Percentiles rank a stretch among this genome's conserved stretches.
phyloP scores from a whole-genome alignment of 2,888 invertebrate species.

The Lamproptera curius region DNA sequence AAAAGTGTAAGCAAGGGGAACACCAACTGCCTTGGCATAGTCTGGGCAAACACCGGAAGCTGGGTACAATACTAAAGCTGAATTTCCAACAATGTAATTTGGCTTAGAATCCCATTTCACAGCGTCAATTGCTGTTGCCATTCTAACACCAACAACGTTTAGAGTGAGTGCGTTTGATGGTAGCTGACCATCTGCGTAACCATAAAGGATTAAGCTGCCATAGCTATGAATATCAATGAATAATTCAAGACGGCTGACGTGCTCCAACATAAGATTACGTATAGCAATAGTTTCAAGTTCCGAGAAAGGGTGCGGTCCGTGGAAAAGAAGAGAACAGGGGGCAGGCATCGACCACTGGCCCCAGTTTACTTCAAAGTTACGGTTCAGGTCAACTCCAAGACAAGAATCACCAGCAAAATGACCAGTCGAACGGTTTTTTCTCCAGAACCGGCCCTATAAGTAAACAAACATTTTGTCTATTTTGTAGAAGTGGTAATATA shows the following conservation, averaged over 20 bases:
- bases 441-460: conserved; percentile 79
- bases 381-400: conserved; percentile 83
- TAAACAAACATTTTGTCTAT: too few relatives aligned
- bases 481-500: too few relatives aligned
- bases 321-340: conserved; percentile 80
- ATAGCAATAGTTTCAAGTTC: conserved; percentile 81
- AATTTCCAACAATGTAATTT: conserved; percentile 70
- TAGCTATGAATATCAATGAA: conserved; percentile 88
- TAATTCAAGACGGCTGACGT: conserved; percentile 71
- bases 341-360: conserved; percentile 48
- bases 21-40: conserved; percentile 73
- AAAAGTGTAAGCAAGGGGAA: conserved; percentile 78
- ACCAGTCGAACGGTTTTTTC: conserved; percentile 77
- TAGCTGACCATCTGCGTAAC: conserved; percentile 53
- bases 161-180: conserved; percentile 69
- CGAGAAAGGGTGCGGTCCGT: conserved; percentile 80
- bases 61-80: conserved; percentile 67
- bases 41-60: conserved; percentile 82
- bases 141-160: conserved; percentile 50
- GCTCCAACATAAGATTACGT: conserved; percentile 71
- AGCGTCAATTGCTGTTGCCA: conserved; percentile 65
- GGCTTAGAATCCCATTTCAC: conserved; percentile 60
- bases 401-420: conserved; percentile 54
- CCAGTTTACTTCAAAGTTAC: conserved; percentile 86
- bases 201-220: conserved; percentile 78